phyloP scores from a whole-genome alignment of 2,888 invertebrate species.

The Lithosia quadra region DNA sequence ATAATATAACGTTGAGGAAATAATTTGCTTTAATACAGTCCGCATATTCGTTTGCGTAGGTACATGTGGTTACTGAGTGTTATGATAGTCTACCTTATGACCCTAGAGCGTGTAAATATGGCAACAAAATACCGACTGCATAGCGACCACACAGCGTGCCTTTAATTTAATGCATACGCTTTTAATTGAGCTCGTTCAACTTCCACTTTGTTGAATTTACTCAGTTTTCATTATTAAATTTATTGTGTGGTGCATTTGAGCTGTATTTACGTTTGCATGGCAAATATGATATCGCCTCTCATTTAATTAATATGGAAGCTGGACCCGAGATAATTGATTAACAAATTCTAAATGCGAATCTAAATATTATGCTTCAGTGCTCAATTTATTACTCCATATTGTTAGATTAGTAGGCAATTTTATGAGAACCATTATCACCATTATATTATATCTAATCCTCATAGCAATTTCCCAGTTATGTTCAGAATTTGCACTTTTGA shows the following conservation, averaged over 20 bases:
- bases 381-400: too few relatives aligned
- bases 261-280: not conserved
- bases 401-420: too few relatives aligned
- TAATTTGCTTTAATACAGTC: too few relatives aligned
- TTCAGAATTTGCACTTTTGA: too few relatives aligned
- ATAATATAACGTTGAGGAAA: too few relatives aligned
- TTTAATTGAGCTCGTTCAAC: constrained; percentile 10
- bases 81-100: not conserved
- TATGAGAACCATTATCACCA: too few relatives aligned
- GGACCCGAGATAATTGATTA: not conserved
- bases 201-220: not conserved
- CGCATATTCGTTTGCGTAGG: too few relatives aligned
- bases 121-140: not conserved
- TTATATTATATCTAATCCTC: too few relatives aligned
- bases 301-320: not conserved
- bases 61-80: not conserved
- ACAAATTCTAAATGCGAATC: not conserved
- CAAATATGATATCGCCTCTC: too few relatives aligned
- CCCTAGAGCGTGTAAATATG: constrained; percentile 1
- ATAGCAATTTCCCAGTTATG: too few relatives aligned
- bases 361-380: not conserved
- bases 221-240: constrained; percentile 10
- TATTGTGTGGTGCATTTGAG: constrained; percentile 2
- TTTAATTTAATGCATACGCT: constrained; percentile 15
- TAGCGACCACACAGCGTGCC: not conserved